A percentile compares a stretch with the other conserved stretches of the same genome.
Evolutionary conservation across 2,888 invertebrate genomes (phyloP).

Genomic region (Trichogramma dendrolimi): DNA sequence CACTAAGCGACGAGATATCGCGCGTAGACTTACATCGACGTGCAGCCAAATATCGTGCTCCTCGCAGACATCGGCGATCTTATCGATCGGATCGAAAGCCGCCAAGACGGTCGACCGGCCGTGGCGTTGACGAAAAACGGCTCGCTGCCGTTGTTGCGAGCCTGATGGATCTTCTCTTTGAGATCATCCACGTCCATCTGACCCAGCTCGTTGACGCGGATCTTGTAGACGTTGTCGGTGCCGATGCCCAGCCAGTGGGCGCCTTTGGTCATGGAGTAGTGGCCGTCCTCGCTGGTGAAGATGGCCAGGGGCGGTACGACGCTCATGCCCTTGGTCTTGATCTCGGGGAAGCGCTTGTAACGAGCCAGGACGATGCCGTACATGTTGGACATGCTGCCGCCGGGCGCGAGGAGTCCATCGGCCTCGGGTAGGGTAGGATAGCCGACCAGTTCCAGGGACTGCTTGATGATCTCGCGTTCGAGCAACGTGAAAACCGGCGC

Average conservation of each 20-base stretch:
- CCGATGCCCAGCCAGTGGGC: conserved; percentile 84
- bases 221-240: conserved; percentile 60
- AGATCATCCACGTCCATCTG: conserved; percentile 65
- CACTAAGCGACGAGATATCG: not conserved
- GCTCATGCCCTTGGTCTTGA: conserved; percentile 66
- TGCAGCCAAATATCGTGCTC: conserved; percentile 74
- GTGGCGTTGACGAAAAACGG: conserved; percentile 73
- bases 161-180: conserved; percentile 56
- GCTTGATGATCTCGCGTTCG: conserved; percentile 64
- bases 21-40: conserved; percentile 64
- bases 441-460: conserved; percentile 60
- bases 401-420: conserved; percentile 75
- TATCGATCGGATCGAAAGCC: conserved; percentile 71
- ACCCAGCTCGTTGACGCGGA: conserved; percentile 58
- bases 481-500: conserved; percentile 75
- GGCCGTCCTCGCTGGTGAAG: conserved; percentile 76
- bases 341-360: conserved; percentile 63
- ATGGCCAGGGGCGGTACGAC: conserved; percentile 63
- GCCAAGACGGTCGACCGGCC: conserved; percentile 81
- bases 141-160: conserved; percentile 53
- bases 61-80: conserved; percentile 66
- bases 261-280: conserved; percentile 78
- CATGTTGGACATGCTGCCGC: conserved; percentile 76
- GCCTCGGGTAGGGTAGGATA: conserved; percentile 57
- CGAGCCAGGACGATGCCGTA: conserved; percentile 74